phyloP scores from a whole-genome alignment of 1,140 invertebrate species.

The Pseudomyrmex pallidus region DNA sequence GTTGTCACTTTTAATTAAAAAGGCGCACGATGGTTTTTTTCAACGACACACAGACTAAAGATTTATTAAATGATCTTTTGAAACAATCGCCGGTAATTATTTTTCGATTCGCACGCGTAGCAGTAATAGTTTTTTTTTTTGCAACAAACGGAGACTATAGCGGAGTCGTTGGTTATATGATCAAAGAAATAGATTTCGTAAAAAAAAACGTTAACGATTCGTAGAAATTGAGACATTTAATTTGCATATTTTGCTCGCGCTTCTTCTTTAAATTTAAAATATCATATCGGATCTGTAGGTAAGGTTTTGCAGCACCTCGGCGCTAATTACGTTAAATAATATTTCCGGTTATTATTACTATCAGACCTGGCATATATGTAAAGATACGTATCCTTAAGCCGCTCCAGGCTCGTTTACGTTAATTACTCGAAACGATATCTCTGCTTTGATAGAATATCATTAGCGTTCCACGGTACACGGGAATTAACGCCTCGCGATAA shows the following conservation, averaged over 20 bases:
- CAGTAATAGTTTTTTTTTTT: too few relatives aligned
- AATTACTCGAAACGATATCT: slow-evolving; percentile 60
- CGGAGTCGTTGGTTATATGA: too few relatives aligned
- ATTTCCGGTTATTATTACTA: background rate
- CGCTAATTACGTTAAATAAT: background rate
- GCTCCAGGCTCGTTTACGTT: slow-evolving; percentile 43
- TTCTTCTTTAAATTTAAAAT: slow-evolving; percentile 12
- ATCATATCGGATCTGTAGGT: background rate
- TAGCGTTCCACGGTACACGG: slow-evolving; percentile 39
- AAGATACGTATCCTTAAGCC: slow-evolving; percentile 20
- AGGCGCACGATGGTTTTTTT: background rate
- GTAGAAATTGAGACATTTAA: background rate
- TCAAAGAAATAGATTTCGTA: too few relatives aligned
- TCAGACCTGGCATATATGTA: background rate
- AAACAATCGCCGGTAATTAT: too few relatives aligned
- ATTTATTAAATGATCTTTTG: background rate
- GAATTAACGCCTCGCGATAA: slow-evolving; percentile 58
- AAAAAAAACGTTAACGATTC: background rate
- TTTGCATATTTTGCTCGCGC: background rate
- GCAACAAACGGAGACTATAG: too few relatives aligned
- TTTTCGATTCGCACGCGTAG: too few relatives aligned
- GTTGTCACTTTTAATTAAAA: slow-evolving; percentile 13
- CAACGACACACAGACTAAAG: background rate
- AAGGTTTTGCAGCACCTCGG: background rate
- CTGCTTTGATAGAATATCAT: slow-evolving; percentile 59